These are phyloP conservation scores for Saturnia japonica DNA, from an alignment of 2,888 invertebrate species.

Conservation along the genomic window DNA sequence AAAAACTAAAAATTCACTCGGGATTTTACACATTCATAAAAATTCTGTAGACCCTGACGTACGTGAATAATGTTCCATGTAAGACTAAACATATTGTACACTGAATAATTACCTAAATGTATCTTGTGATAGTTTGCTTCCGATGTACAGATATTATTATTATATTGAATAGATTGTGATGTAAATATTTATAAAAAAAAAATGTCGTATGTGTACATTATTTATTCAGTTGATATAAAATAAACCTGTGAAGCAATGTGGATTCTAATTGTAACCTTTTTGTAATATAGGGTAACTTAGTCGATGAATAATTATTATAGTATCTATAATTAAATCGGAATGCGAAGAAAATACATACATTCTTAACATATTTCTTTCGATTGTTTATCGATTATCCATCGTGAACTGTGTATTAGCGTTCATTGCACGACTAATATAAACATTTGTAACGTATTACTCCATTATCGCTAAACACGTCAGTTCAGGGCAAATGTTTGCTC, in stretches of 20 bases:
- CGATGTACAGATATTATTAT: background rate
- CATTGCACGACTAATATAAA: constrained; percentile 61
- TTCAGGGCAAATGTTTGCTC: constrained; percentile 59
- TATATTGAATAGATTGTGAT: background rate
- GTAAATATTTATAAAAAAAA: too few relatives aligned
- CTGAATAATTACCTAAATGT: too few relatives aligned
- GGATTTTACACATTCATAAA: too few relatives aligned
- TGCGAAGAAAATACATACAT: constrained; percentile 17
- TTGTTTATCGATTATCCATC: constrained; percentile 46
- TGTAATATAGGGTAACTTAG: background rate
- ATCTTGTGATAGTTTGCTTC: too few relatives aligned
- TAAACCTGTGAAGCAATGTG: background rate
- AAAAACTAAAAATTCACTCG: too few relatives aligned
- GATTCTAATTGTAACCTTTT: background rate
- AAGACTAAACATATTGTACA: too few relatives aligned
- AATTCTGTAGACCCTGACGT: too few relatives aligned
- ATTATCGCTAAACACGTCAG: constrained; percentile 66
- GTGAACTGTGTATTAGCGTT: constrained; percentile 57
- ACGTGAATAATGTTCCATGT: too few relatives aligned
- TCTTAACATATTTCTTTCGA: constrained; percentile 30
- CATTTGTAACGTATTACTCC: constrained; percentile 64
- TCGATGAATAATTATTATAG: background rate
- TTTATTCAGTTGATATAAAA: background rate
- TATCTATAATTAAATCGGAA: background rate
- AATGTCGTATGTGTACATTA: background rate